phyloP scores from a whole-genome alignment of 2,888 invertebrate species.

The Vannuccia rotundouncinata region DNA sequence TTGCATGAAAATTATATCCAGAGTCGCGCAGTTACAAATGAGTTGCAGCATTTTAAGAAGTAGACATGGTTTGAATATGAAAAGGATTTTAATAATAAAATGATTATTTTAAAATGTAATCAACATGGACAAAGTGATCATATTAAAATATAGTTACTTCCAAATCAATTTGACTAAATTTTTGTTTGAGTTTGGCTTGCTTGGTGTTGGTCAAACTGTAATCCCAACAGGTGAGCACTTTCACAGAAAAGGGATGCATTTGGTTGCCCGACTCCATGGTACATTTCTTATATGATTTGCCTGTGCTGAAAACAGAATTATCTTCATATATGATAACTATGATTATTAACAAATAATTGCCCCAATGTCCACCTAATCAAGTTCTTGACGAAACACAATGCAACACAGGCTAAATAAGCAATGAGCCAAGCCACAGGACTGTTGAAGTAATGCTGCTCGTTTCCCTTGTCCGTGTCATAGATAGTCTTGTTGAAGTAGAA shows the following conservation, averaged over 20 bases:
- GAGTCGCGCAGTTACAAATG: no score
- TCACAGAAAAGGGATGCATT: not conserved
- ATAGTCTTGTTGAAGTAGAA: not conserved
- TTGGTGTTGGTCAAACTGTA: not conserved
- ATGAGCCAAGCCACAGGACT: not conserved
- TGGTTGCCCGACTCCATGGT: not conserved
- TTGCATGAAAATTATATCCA: no score
- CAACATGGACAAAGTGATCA: no score
- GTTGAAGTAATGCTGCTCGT: not conserved
- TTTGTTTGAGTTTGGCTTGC: not conserved
- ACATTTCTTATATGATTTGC: not conserved
- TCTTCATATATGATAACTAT: not conserved
- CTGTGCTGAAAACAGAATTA: not conserved
- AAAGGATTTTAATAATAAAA: no score
- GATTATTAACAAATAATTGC: not conserved
- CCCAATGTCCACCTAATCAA: not conserved
- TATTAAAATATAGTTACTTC: not conserved
- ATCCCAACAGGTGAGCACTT: not conserved
- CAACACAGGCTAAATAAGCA: not conserved
- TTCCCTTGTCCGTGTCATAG: not conserved
- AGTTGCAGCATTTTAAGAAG: no score
- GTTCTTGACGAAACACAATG: not conserved
- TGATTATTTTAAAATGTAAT: no score
- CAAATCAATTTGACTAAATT: not conserved
- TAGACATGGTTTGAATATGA: no score